phyloP scores from a whole-genome alignment of 2,888 invertebrate genomes.

The Dugesia japonica region DNA sequence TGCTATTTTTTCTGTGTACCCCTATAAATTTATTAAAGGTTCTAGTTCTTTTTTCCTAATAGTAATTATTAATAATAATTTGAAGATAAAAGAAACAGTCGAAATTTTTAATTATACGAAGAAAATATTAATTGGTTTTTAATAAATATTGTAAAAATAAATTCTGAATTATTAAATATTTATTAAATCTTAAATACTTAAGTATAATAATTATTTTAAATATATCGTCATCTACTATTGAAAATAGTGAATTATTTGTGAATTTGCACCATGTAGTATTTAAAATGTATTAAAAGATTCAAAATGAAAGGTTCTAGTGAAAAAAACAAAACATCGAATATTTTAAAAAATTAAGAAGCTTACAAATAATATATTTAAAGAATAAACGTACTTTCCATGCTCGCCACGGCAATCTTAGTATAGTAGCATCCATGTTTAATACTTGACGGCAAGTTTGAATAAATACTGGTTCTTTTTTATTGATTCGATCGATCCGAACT shows the following conservation, averaged over 20 bases:
- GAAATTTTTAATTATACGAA: too few relatives aligned
- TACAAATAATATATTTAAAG: neutral
- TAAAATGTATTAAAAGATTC: neutral
- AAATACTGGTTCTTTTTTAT: conserved; percentile 54
- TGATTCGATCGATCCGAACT: conserved; percentile 54
- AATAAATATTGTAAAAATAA: too few relatives aligned
- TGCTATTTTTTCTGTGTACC: too few relatives aligned
- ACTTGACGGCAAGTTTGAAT: conserved; percentile 56
- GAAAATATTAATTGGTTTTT: too few relatives aligned
- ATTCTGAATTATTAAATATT: too few relatives aligned
- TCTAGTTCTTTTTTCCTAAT: too few relatives aligned
- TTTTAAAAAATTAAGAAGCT: neutral
- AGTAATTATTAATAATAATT: too few relatives aligned
- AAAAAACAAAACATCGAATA: neutral
- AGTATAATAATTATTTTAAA: too few relatives aligned
- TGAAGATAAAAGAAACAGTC: too few relatives aligned
- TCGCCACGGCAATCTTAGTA: conserved; percentile 54
- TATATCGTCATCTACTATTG: too few relatives aligned
- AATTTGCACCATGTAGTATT: conserved; percentile 48
- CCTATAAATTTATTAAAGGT: too few relatives aligned
- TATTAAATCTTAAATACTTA: too few relatives aligned
- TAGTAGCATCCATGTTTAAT: conserved; percentile 52
- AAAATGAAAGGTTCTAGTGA: conserved; percentile 39
- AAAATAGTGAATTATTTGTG: neutral
- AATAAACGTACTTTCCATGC: conserved; percentile 56